Base-by-base conservation (phyloP, 2,113 vertebrate species). In the Mastomys natalensis region DNA sequence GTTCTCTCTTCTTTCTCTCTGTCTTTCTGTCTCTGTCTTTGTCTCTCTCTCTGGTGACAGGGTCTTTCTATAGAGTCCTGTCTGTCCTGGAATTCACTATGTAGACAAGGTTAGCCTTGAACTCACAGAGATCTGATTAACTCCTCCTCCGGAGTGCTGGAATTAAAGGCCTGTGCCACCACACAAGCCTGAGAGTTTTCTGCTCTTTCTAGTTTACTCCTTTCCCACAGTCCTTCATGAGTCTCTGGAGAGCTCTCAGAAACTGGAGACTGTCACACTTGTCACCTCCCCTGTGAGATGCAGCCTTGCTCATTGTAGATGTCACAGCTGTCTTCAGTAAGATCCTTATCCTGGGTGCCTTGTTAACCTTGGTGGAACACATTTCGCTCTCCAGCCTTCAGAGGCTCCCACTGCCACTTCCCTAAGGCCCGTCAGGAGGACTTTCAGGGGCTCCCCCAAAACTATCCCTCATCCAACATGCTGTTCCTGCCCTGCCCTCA, bases 311-410 rank as follows among this genome's bases (percentile, higher is more conserved):
- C 58, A 17, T 13, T 26, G 26, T 13, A 26, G 11, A 19, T 24
- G 3, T 37, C 66, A 64, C 22, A 40, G 1, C 24, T 19, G 5
- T 58, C 73, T 51, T 88, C 40, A 7, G 0, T 3, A 60, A 64
- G 62, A 48, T 45, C 48, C 78, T 51, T 2, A 40, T 13, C 58
- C 68, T 84, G 60, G 45, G 7, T 29, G 68, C 74, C 76, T 60
- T 9, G 3, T 40, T 43, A 24, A 11, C 64, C 31, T 21, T 4
- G 0, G 15, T 4, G 40, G 51, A 15, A 5, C 26, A 4, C 9
- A 26, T 78, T 72, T 87, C 62, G 10, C 16, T 95, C 87, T 34
- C 11, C 48, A 40, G 74, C 53, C 48, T 82, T 64, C 51, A 37
- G 85, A 29, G 48, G 31, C 40, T 91, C 68, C 43, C n/a, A 2